Percentiles rank a stretch among this genome's conserved stretches.
These are phyloP conservation scores for Malthinus flaveolus DNA, from an alignment of 2,888 invertebrate genomes.

Conservation along the genomic window DNA sequence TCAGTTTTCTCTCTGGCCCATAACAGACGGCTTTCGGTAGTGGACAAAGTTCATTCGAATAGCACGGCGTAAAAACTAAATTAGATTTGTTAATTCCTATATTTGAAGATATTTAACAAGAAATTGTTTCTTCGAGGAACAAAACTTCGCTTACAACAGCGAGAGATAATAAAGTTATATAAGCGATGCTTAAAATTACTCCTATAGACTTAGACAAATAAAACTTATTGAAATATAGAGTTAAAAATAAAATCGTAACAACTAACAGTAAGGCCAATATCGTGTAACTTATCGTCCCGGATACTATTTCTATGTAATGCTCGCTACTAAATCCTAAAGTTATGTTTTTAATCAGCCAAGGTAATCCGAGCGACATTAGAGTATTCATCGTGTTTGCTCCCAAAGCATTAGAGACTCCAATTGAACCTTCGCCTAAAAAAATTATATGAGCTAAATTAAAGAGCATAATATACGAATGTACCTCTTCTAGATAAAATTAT, in stretches of 20 bases:
- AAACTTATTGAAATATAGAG: slow-evolving; percentile 71
- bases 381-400: slow-evolving; percentile 87
- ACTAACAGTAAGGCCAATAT: slow-evolving; percentile 77
- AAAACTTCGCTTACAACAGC: slow-evolving; percentile 77
- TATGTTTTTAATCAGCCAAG: slow-evolving; percentile 80
- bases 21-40: no score
- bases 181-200: slow-evolving; percentile 64
- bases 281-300: slow-evolving; percentile 80
- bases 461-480: slow-evolving; percentile 47
- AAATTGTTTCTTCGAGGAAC: slow-evolving; percentile 34
- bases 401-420: slow-evolving; percentile 84
- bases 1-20: no score
- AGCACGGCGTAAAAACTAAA: neutral
- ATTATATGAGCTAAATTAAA: neutral
- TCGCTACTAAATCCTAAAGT: slow-evolving; percentile 53
- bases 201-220: slow-evolving; percentile 72
- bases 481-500: slow-evolving; percentile 85
- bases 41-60: no score
- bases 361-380: slow-evolving; percentile 77
- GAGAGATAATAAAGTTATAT: slow-evolving; percentile 71
- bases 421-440: slow-evolving; percentile 75
- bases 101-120: neutral
- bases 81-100: neutral
- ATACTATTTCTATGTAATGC: slow-evolving; percentile 68
- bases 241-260: slow-evolving; percentile 69